Percentiles rank a stretch among this genome's conserved stretches.
Conservation (phyloP, 2,888 invertebrate genomes). For the Isoperla grammatica region DNA sequence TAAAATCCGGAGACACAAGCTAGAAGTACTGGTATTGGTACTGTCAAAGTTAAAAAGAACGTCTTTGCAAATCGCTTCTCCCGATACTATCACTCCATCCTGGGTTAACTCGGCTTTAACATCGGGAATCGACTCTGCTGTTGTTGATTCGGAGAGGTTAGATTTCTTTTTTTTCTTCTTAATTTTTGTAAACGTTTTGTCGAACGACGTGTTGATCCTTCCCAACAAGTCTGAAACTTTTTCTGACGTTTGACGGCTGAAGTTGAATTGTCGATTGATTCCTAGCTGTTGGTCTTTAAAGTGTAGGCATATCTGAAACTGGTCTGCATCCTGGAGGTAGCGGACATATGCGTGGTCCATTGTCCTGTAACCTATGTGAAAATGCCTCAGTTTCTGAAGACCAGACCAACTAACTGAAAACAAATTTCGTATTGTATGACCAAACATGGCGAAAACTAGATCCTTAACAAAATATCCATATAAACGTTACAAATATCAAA, state of each 20-base stretch:
- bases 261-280: slow-evolving; percentile 64
- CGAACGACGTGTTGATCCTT: slow-evolving; percentile 61
- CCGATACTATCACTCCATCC: slow-evolving; percentile 34
- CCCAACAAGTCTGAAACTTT: slow-evolving; percentile 52
- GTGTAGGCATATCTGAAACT: slow-evolving; percentile 54
- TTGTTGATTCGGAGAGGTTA: slow-evolving; percentile 32
- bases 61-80: slow-evolving; percentile 37
- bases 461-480: too few relatives aligned
- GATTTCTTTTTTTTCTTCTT: slow-evolving; percentile 47
- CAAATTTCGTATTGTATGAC: too few relatives aligned
- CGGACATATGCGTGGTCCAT: slow-evolving; percentile 49
- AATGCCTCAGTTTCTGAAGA: not conserved
- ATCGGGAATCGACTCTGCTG: slow-evolving; percentile 17
- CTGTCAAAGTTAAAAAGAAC: slow-evolving; percentile 38
- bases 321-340: slow-evolving; percentile 45
- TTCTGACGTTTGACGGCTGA: slow-evolving; percentile 59
- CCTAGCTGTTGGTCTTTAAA: slow-evolving; percentile 46
- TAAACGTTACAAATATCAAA: too few relatives aligned
- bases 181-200: slow-evolving; percentile 51
- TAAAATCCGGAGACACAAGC: slow-evolving; percentile 51
- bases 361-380: slow-evolving; percentile 12
- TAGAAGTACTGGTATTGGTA: slow-evolving; percentile 26
- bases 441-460: too few relatives aligned
- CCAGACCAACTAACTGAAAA: too few relatives aligned
- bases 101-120: slow-evolving; percentile 28